These are phyloP conservation scores for Melieria omissa DNA, from an alignment of 2,888 invertebrate species.

Conservation along the genomic window DNA sequence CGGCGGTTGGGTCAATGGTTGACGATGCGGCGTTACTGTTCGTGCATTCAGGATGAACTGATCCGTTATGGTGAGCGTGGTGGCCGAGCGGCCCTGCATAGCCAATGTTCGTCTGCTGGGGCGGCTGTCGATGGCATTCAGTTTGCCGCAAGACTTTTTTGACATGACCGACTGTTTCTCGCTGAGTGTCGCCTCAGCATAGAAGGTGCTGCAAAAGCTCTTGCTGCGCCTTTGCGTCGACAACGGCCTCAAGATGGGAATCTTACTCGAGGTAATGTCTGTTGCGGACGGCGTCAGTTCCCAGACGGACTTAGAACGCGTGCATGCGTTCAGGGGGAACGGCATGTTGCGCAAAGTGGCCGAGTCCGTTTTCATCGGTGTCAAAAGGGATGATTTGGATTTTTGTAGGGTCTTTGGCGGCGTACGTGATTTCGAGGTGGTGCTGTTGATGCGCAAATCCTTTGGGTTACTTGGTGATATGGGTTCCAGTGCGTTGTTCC, in stretches of 20 bases:
- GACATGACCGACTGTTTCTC: background rate
- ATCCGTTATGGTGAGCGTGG: constrained; percentile 3
- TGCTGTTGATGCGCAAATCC: background rate
- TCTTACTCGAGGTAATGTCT: constrained; percentile 68
- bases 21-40: background rate
- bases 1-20: background rate
- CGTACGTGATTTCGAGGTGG: constrained; percentile 13
- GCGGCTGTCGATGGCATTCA: background rate
- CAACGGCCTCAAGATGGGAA: constrained; percentile 68
- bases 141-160: background rate
- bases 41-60: background rate
- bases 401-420: constrained; percentile 69
- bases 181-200: constrained; percentile 18
- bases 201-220: constrained; percentile 50
- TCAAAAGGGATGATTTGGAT: constrained; percentile 77
- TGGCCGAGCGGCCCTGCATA: constrained; percentile 19
- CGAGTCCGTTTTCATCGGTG: constrained; percentile 65
- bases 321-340: constrained; percentile 33
- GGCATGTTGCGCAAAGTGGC: constrained; percentile 47
- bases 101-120: background rate
- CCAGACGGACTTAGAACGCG: constrained; percentile 62
- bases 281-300: constrained; percentile 64
- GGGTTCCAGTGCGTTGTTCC: background rate
- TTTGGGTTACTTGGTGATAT: background rate
- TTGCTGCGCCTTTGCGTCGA: constrained; percentile 57